A percentile compares a stretch with the other conserved stretches of the same genome.
phyloP scores from a whole-genome alignment of 2,113 vertebrate species.

The Ceyx melanurus region DNA sequence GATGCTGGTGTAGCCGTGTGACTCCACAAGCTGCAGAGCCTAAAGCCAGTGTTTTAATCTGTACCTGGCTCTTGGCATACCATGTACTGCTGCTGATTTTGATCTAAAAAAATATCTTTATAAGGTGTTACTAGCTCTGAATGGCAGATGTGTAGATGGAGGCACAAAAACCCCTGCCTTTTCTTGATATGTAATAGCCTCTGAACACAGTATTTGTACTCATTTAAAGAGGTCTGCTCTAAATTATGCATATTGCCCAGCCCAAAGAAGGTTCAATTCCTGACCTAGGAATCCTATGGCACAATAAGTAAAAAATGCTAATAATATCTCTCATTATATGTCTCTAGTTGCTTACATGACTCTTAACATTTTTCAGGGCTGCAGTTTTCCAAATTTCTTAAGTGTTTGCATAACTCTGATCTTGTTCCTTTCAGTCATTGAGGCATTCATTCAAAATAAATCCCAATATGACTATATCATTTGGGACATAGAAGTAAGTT shows the following conservation, averaged over 20 bases:
- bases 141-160: background rate
- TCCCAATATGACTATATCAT: background rate
- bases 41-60: background rate
- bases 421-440: background rate
- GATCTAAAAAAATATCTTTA: background rate
- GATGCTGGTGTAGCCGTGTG: background rate
- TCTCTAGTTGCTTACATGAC: background rate
- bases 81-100: background rate
- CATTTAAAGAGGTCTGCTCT: background rate
- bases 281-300: background rate
- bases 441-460: background rate
- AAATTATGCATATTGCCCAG: background rate
- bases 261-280: background rate
- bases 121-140: background rate
- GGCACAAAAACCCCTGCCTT: background rate
- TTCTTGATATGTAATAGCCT: background rate
- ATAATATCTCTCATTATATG: background rate
- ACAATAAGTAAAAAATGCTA: background rate
- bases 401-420: background rate
- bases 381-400: background rate
- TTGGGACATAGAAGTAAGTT: background rate
- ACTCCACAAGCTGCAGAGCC: background rate
- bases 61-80: background rate
- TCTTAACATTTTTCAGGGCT: background rate
- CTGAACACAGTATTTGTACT: background rate